Base-by-base conservation (phyloP, 2,797 vertebrate species). In the Glossophaga mutica region DNA sequence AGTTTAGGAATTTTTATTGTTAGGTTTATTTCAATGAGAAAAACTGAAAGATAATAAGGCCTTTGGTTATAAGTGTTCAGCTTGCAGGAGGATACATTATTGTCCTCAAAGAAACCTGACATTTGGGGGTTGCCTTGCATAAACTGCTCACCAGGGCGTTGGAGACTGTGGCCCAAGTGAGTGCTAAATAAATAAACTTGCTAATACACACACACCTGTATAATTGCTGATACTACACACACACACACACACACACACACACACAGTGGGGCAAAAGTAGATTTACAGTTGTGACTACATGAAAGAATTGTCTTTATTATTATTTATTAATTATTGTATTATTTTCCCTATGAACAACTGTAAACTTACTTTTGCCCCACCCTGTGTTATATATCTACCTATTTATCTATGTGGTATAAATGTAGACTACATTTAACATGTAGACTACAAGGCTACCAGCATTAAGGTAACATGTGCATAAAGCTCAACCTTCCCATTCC, bases 1-100 rank as follows among this genome's bases (percentile, higher is more conserved):
- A 91, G 76, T 97, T 98, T 96, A 97, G 91, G 92, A 93, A 97
- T 97, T 65, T 97, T 98, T 97, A 96, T 96, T 97, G 84, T 83
- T 85, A 90, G 18, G 78, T 97, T 97, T 96, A 91, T 87, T 94
- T 97, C 91, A 90, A 95, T 97, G 81, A 97, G 44, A 32, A 84
- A 97, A 97, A 29, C 71, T 57, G 76, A 96, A 97, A 94, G 29
- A 37, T 78, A 74, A 19, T 91, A 95, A 95, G 26, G 3, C 44
- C 55, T 97, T 93, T 82, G 34, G 68, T 34, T 87, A 85, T 15
- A 52, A 95, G 42, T 93, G 84, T 50, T 95, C 97, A 42, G 74
- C 77, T 67, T n/a, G 55, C 59, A 82, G 82, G 70, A 97, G 19
- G 68, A 96, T 87, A 82, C 11, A 87, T 88, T 90, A 93, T 95